Base-by-base conservation (phyloP, 2,888 invertebrate genomes). In the Dasypolia templi region DNA sequence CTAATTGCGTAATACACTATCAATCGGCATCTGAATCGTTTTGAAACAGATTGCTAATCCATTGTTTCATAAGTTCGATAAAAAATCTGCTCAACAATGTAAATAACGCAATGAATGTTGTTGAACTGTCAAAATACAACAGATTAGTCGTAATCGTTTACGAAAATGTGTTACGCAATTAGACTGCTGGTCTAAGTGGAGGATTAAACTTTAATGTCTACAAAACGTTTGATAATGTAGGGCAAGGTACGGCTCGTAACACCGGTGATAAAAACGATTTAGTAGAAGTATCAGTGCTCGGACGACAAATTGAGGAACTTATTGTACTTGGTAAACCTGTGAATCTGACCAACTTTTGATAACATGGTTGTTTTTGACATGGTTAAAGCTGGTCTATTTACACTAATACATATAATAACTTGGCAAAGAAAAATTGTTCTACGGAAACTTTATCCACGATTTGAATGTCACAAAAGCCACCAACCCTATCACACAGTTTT, bases 401-500 rank as follows among this genome's bases (percentile, higher is more conserved):
- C 3, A 42, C 22, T 22, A 17, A n/a, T 19, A 62, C 6, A n/a
- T n/a, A n/a, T n/a, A n/a, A n/a, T n/a, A 11, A 29, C 0, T 22
- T 4, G 9, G 17, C 1, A 0, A 29, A 42, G 14, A 32, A 6
- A 5, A 49, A 32, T 6, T 1, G 29, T 14, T 49, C 3, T 56
- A 0, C 7, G 2, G 2, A 39, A 56, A 17, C 7, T 39, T 35
- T 3, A 19, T 11, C 42, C 0, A 32, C 0, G 17, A 32, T 42
- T 26, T 6, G 3, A 39, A 53, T 51, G 11, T 22, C n/a, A 29
- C n/a, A 78, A 49, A 72, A 44, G 19, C 14, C 3, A 5, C 1
- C 76, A 79, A 44, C 82, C 76, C 75, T 74, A 64, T 9, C 32
- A 61, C 62, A 35, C 14, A 65, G 17, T 63, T 69, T 64, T 1